These are phyloP conservation scores for Achlya flavicornis DNA, from an alignment of 2,888 invertebrate genomes.

Conservation along the genomic window DNA sequence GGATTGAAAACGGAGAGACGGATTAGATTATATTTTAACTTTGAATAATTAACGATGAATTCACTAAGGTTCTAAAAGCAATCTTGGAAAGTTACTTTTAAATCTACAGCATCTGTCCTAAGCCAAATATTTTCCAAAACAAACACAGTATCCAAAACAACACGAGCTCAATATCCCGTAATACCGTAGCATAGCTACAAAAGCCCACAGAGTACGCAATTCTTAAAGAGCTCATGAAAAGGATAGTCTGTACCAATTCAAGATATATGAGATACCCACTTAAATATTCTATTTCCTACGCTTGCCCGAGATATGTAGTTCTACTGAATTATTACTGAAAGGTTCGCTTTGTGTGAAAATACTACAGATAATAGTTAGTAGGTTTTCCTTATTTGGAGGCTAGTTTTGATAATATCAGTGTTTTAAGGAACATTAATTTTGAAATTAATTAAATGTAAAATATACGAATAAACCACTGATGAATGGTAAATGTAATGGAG, in stretches of 20 bases:
- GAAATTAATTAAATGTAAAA: no score
- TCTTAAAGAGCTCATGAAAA: conserved; percentile 33
- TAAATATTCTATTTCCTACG: conserved; percentile 72
- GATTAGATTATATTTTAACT: no score
- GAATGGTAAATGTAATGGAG: no score
- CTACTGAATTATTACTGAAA: conserved; percentile 61
- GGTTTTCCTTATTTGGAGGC: not conserved
- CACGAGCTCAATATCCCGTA: not conserved
- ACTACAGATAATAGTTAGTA: not conserved
- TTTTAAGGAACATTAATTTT: no score
- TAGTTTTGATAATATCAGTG: not conserved
- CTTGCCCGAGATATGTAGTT: conserved; percentile 58
- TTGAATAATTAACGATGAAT: no score
- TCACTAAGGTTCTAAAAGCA: no score
- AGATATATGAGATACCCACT: conserved; percentile 72
- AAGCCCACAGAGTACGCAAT: conserved; percentile 5
- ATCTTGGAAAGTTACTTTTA: no score
- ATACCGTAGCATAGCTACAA: not conserved
- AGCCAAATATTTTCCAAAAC: not conserved
- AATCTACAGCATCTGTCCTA: no score
- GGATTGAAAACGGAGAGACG: no score
- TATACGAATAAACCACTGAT: no score
- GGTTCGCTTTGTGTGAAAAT: conserved; percentile 20
- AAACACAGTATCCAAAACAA: not conserved
- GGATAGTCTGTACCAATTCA: conserved; percentile 53